These are phyloP conservation scores for Rhabdophis nuchalis DNA, from an alignment of 2,797 vertebrate species.

Conservation along the genomic window DNA sequence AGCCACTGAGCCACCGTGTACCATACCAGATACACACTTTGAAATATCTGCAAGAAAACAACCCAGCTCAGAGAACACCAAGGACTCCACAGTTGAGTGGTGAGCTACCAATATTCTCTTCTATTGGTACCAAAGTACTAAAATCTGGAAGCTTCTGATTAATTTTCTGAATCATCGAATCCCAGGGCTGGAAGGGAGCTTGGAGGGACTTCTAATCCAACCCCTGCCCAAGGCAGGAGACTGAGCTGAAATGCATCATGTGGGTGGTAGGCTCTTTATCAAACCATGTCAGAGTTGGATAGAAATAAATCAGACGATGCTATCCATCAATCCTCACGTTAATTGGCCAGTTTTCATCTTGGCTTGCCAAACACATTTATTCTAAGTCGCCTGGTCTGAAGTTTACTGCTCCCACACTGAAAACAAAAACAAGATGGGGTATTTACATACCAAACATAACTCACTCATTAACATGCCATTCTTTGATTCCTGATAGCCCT, in stretches of 20 bases:
- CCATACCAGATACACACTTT: no score
- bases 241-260: neutral
- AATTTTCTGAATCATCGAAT: neutral
- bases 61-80: neutral
- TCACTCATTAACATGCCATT: constrained; percentile 58
- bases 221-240: no score
- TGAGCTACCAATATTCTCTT: neutral
- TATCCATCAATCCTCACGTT: neutral
- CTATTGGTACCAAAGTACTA: no score
- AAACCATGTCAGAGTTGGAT: neutral
- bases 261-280: neutral
- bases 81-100: neutral
- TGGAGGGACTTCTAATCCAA: neutral
- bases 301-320: neutral
- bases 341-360: neutral
- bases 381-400: constrained; percentile 22
- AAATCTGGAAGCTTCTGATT: neutral
- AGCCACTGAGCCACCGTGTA: no score
- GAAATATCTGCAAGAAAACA: neutral
- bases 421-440: constrained; percentile 33
- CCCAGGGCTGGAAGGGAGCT: neutral
- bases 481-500: constrained; percentile 49
- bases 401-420: constrained; percentile 29
- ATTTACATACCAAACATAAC: constrained; percentile 47
- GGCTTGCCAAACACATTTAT: neutral